A percentile compares a stretch with the other conserved stretches of the same genome.
Evolutionary conservation across 2,797 vertebrate species (phyloP).

Genomic region (Tokudaia tokunoshimensis): DNA sequence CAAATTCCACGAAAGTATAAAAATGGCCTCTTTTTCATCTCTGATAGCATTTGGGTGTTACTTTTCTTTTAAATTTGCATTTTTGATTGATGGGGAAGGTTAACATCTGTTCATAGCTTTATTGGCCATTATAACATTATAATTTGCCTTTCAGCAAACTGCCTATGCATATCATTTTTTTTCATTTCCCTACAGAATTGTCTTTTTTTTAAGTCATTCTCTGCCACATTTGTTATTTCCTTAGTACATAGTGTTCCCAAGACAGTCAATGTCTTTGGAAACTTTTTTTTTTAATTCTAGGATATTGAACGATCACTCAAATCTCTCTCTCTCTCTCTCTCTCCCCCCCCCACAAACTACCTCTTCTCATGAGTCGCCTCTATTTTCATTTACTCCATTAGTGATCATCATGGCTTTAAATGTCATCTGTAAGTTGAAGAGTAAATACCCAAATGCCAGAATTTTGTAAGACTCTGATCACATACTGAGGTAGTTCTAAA

Average conservation of each 20-base stretch:
- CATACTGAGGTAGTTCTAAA: background rate
- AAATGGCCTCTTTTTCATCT: conserved; percentile 11
- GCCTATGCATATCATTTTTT: background rate
- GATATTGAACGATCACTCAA: background rate
- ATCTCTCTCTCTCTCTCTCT: no score
- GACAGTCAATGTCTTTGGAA: background rate
- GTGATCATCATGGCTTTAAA: background rate
- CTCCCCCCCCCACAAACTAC: background rate
- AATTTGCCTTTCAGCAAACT: background rate
- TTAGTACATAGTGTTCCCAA: background rate
- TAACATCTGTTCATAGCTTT: conserved; percentile 50
- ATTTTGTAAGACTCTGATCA: background rate
- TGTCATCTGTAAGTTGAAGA: background rate
- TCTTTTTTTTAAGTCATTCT: background rate
- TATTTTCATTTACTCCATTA: background rate
- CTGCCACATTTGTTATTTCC: background rate
- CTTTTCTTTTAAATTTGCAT: conserved; percentile 60
- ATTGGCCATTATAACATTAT: conserved; percentile 33
- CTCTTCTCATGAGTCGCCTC: background rate
- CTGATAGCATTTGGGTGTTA: conserved; percentile 11
- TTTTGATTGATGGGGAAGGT: conserved; percentile 53
- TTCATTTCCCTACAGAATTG: conserved; percentile 7
- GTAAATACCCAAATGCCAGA: background rate
- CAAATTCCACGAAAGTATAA: conserved; percentile 10
- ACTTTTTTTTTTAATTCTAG: background rate